Base-by-base conservation (phyloP, 1,140 invertebrate genomes). In the Drosophila insularis region DNA sequence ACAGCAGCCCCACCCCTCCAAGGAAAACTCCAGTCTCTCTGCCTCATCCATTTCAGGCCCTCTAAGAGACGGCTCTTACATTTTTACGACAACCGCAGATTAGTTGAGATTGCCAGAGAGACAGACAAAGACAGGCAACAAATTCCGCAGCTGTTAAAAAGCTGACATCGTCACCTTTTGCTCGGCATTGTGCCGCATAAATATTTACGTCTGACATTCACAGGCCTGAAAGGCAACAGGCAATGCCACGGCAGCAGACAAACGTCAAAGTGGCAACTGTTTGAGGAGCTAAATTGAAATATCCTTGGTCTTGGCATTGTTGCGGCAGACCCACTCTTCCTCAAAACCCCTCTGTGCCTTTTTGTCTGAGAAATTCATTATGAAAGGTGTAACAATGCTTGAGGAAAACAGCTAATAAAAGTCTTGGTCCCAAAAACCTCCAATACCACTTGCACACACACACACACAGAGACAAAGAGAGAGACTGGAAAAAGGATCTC, bases 121-220 rank as follows among this genome's bases (percentile, higher is more conserved):
- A 76, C 65, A 75, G 71, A 78, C 43, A 68, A 81, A 87, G 75
- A 86, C 79, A 86, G 75, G 58, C 82, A 76, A 87, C 79, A 86
- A 86, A 86, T 86, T 87, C 82, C 84, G 66, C 76, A 89, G 79
- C 80, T 89, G 84, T 89, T 87, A 89, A 87, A 87, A 89, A 89
- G 84, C 84, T 80, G 81, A 89, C 84, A 82, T 80, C 82, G 84
- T 89, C 82, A 87, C 82, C 82, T 87, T 89, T 80, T 61, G 63
- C 76, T 69, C 60, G 59, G 65, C 56, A 86, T 81, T 81, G 78
- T 79, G 84, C 75, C 66, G 84, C 84, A 86, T 87, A 86, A 86
- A 86, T 86, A 86, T 86, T 87, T 87, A 87, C 82, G 82, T 71
- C 76, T 73, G 68, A 56, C 71, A 86, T 86, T 87, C 82, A 75